phyloP scores from a whole-genome alignment of 2,113 vertebrate genomes.

The Calonectris borealis region DNA sequence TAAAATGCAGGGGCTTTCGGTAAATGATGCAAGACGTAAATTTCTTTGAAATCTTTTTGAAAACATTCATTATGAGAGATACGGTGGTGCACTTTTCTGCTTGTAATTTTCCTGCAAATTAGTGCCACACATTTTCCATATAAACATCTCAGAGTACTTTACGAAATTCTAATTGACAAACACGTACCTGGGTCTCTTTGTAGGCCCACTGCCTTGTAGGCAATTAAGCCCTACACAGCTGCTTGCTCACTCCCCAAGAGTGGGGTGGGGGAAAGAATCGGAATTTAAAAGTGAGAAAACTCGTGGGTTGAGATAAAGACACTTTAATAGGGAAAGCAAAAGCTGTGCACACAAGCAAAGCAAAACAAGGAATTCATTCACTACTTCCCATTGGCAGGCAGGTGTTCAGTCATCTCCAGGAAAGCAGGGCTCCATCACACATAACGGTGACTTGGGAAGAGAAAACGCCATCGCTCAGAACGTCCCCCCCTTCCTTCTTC shows the following conservation, averaged over 20 bases:
- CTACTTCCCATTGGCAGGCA: too few relatives aligned
- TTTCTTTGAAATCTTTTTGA: not conserved
- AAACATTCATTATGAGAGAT: not conserved
- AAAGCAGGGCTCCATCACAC: too few relatives aligned
- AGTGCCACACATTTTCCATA: not conserved
- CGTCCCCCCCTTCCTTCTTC: too few relatives aligned
- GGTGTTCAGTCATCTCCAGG: too few relatives aligned
- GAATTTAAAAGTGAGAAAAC: not conserved
- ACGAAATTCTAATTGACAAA: not conserved
- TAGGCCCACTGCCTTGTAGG: not conserved
- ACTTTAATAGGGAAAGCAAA: not conserved
- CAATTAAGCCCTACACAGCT: not conserved
- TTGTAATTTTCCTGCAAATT: not conserved
- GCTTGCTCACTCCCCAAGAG: fast-evolving
- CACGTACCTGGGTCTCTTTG: not conserved
- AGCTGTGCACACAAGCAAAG: fast-evolving
- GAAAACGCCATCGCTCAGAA: too few relatives aligned
- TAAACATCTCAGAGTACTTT: not conserved
- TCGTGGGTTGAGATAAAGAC: not conserved
- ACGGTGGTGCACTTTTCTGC: not conserved
- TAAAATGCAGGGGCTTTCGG: not conserved
- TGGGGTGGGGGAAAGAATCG: not conserved
- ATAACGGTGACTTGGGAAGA: too few relatives aligned
- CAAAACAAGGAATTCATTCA: not conserved
- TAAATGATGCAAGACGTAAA: not conserved